Evolutionary conservation across 2,113 vertebrate genomes (phyloP).

Genomic region (Poecilia latipinna): DNA sequence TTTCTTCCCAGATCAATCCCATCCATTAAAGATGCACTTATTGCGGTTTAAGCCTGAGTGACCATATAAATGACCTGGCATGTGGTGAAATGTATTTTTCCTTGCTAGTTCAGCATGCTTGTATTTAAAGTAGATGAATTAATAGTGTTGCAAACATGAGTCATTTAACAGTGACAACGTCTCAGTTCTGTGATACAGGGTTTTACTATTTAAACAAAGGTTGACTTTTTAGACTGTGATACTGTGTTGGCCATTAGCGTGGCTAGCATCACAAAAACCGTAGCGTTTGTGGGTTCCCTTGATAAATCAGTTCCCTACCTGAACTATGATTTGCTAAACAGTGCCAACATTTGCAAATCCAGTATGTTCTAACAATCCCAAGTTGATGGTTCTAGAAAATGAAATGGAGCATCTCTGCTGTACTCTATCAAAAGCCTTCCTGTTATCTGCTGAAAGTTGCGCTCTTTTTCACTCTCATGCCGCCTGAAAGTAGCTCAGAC

Average conservation of each 20-base stretch:
- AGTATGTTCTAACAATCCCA: neutral
- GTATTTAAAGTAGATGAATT: neutral
- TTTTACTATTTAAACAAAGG: neutral
- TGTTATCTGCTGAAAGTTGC: neutral
- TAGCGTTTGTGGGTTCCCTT: no score
- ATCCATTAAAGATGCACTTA: neutral
- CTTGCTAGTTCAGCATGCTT: neutral
- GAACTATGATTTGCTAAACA: neutral
- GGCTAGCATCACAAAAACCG: neutral
- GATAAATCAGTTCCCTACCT: no score
- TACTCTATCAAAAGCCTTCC: neutral
- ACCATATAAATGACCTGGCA: conserved; percentile 28
- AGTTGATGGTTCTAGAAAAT: neutral
- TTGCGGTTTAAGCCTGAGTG: neutral
- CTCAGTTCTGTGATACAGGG: no score
- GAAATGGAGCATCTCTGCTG: neutral
- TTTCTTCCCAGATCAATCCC: conserved; percentile 45
- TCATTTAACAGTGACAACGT: no score
- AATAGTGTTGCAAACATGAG: no score
- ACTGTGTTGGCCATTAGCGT: neutral
- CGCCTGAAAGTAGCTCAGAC: neutral
- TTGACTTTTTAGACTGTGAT: neutral
- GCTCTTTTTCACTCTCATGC: neutral
- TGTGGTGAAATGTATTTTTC: conserved; percentile 5
- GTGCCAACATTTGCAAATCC: neutral